These are phyloP conservation scores for Tetramorium alpestre DNA, from an alignment of 1,140 invertebrate species.

Conservation along the genomic window DNA sequence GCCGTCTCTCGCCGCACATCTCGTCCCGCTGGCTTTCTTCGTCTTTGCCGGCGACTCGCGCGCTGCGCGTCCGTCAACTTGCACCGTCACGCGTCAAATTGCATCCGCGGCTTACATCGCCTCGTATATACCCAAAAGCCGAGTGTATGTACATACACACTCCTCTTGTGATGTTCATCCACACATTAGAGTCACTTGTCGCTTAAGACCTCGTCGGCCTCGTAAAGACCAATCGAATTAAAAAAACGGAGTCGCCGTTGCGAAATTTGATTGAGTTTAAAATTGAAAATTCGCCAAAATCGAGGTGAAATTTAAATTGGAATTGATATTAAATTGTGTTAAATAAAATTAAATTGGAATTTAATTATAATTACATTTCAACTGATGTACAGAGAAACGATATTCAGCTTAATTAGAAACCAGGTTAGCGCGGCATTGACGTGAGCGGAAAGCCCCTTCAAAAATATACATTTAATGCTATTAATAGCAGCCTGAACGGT, in stretches of 20 bases:
- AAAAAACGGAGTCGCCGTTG: background rate
- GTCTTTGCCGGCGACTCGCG: conserved; percentile 10
- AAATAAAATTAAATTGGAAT: background rate
- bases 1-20: conserved; percentile 26
- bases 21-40: background rate
- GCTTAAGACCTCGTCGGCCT: background rate
- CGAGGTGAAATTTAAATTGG: background rate
- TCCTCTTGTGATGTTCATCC: background rate
- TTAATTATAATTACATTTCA: background rate
- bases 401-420: background rate
- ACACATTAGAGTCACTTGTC: background rate
- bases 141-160: background rate
- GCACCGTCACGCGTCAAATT: conserved; percentile 16
- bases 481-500: background rate
- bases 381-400: background rate
- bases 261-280: background rate
- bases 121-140: background rate
- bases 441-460: background rate
- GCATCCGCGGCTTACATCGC: conserved; percentile 2
- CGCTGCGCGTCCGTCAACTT: conserved; percentile 34
- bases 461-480: background rate
- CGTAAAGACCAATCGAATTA: background rate
- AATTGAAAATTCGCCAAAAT: background rate
- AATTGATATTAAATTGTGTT: conserved; percentile 11
- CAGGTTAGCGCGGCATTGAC: background rate